phyloP scores from a whole-genome alignment of 2,797 vertebrate genomes.

The Myotis findleyi region DNA sequence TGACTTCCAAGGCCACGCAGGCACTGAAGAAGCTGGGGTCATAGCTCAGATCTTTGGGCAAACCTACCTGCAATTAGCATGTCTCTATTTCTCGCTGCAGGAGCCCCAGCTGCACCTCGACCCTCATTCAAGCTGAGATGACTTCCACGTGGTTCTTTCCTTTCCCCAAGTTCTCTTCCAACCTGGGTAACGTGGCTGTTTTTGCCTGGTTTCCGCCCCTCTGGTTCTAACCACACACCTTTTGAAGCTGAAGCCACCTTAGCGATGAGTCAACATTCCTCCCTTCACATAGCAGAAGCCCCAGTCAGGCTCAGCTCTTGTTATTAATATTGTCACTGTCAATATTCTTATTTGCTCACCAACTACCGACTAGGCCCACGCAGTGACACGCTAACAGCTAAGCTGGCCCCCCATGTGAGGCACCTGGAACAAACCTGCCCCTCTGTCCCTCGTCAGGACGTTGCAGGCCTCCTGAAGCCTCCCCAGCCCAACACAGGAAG shows the following conservation, averaged over 20 bases:
- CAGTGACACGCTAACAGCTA: not conserved
- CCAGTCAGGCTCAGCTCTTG: not conserved
- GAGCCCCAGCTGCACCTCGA: not conserved
- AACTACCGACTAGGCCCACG: not conserved
- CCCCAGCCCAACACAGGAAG: not conserved
- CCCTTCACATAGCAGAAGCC: not conserved
- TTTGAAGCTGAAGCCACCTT: not conserved
- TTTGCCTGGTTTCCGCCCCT: not conserved
- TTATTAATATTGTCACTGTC: not conserved
- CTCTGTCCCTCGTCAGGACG: not conserved
- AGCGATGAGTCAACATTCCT: not conserved
- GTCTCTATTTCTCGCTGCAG: not conserved
- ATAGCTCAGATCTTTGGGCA: not conserved
- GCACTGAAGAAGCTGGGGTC: not conserved
- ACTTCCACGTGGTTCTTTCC: not conserved
- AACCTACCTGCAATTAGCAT: not conserved
- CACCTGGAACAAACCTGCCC: not conserved
- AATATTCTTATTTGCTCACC: not conserved
- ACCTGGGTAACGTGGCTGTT: not conserved
- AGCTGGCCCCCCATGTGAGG: accelerated
- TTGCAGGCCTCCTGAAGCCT: not conserved
- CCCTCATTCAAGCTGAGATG: not conserved
- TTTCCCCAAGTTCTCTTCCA: conserved; percentile 1
- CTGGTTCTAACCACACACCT: not conserved
- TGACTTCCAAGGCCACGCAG: not conserved